A percentile compares a stretch with the other conserved stretches of the same genome.
Evolutionary conservation across 2,888 invertebrate genomes (phyloP).

Genomic region (Zhuqinia jingwanae): DNA sequence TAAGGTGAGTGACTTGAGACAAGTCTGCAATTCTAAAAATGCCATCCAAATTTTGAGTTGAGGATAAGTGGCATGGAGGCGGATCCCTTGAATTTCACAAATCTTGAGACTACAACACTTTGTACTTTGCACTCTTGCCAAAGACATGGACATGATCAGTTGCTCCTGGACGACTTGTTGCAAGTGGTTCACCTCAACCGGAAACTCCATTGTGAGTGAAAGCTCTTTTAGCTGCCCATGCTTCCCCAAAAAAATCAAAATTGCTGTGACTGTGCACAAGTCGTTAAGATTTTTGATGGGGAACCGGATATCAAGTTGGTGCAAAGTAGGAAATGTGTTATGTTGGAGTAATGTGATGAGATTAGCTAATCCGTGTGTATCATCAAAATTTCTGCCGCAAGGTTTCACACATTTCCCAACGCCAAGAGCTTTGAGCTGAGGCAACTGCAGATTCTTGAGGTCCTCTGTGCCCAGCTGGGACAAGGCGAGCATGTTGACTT

Average conservation of each 20-base stretch:
- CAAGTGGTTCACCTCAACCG: slow-evolving; percentile 3
- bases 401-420: not conserved
- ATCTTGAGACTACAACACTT: not conserved
- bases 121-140: not conserved
- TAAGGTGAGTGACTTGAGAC: not conserved
- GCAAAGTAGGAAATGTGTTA: slow-evolving; percentile 3
- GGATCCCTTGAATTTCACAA: slow-evolving; percentile 47
- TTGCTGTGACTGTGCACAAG: not conserved
- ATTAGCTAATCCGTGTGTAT: not conserved
- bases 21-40: not conserved
- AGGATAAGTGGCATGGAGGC: slow-evolving; percentile 27
- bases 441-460: not conserved
- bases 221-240: slow-evolving; percentile 9
- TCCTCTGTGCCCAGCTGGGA: not conserved
- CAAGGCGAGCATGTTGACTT: slow-evolving; percentile 4
- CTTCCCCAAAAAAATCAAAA: not conserved
- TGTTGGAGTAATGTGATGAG: not conserved
- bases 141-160: not conserved
- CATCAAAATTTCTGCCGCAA: not conserved
- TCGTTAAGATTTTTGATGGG: slow-evolving; percentile 11
- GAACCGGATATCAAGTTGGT: slow-evolving; percentile 35
- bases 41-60: slow-evolving; percentile 25
- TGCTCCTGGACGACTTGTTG: not conserved
- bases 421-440: not conserved
- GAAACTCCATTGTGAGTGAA: slow-evolving; percentile 32